Evolutionary conservation across 1,140 invertebrate genomes (phyloP), one percentile per base, ranked within the genome.

Genomic region (Cardiocondyla obscurior): DNA sequence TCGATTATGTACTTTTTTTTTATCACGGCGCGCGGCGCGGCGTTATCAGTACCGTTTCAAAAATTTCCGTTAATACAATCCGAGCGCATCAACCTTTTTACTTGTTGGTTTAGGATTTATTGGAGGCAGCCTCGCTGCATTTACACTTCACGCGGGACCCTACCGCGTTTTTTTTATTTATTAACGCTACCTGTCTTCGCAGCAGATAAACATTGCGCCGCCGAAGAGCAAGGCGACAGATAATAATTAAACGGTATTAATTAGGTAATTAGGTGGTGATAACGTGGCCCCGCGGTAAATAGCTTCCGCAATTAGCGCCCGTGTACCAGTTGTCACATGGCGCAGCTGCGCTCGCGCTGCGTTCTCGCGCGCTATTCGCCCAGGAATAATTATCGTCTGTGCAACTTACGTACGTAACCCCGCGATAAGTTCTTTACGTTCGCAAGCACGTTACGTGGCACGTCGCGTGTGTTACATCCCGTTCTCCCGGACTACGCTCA

Each of bases 231-330:
- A n/a, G 19, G 4, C 30, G 36, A 16, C 16, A 69, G 67, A 72
- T 55, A 81, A 70, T 85, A 90, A 90, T 90, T 90, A 90, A 90
- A 46, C 36, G 86, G n/a, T 44, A 82, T 84, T 90, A 89, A 89
- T 87, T 89, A 70, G 87, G 82, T 86, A 82, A 46, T 83, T 58
- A 74, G 49, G 76, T 69, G 33, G 44, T 22, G 19, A 58, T 22
- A 14, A 87, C 57, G 73, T 65, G 33, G 39, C 74, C 84, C 10
- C 82, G 33, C 19, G 19, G 73, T 51, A 84, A 82, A 84, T 82
- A 88, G 76, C 79, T 85, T 53, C 67, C 62, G 74, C 46, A 69
- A 69, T 79, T 79, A 79, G 36, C 42, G 65, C 64, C 64, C 67
- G 64, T n/a, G 28, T 72, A 55, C 46, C 58, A 51, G 8, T 44